Conservation (phyloP, 35 echinoderm and acorn worm genomes). For the Apostichopus parvimensis region DNA sequence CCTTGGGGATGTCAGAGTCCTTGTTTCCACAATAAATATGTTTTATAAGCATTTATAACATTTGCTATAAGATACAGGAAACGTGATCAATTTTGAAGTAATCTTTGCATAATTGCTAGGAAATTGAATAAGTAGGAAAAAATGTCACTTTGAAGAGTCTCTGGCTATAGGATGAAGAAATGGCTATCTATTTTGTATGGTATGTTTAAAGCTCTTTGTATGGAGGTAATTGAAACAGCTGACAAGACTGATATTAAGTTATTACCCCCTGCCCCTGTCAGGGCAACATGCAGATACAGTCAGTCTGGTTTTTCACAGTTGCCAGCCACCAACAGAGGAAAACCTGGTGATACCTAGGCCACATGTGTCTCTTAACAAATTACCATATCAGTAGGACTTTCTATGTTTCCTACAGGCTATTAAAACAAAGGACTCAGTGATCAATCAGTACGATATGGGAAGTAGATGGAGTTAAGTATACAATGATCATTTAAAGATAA, state of each 20-base stretch:
- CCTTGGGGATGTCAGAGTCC: too few relatives aligned
- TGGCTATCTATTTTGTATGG: background rate
- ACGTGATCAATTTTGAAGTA: conserved; percentile 31
- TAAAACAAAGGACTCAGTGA: too few relatives aligned
- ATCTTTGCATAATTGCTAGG: conserved; percentile 15
- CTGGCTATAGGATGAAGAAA: background rate
- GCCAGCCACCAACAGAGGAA: background rate
- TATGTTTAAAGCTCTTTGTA: background rate
- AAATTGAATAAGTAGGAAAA: conserved; percentile 34
- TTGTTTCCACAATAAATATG: too few relatives aligned
- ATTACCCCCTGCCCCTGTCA: background rate
- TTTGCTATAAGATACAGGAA: conserved; percentile 1
- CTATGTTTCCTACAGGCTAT: background rate
- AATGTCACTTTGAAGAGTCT: background rate
- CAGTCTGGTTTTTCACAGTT: background rate
- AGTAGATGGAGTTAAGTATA: too few relatives aligned
- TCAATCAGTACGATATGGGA: too few relatives aligned
- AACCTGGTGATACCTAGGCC: background rate
- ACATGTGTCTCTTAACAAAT: background rate
- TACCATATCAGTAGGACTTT: background rate
- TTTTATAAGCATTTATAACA: background rate
- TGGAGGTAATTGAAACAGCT: conserved; percentile 10
- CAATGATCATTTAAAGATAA: too few relatives aligned
- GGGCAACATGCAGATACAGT: background rate
- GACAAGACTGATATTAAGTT: background rate